A percentile compares a stretch with the other conserved stretches of the same genome.
phyloP scores from a whole-genome alignment of 2,113 vertebrate species.

The Calidris pugnax region DNA sequence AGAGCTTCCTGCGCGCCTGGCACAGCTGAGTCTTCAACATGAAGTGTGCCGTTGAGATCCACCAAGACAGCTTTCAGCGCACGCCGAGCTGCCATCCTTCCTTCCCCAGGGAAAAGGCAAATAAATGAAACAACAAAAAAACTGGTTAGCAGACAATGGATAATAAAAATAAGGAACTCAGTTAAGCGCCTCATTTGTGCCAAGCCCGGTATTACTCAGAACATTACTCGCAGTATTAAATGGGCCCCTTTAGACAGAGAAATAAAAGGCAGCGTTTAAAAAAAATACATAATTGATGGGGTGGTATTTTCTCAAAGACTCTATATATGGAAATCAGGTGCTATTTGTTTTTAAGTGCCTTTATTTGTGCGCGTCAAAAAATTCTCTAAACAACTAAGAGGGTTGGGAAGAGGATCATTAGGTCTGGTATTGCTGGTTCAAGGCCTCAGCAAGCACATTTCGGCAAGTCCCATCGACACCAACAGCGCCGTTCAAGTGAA shows the following conservation, averaged over 20 bases:
- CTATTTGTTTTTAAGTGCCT: neutral
- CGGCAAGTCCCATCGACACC: fast-evolving
- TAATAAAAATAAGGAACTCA: slow-evolving; percentile 62
- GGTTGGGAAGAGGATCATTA: neutral
- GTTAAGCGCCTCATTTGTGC: slow-evolving; percentile 14
- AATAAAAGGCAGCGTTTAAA: neutral
- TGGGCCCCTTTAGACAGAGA: neutral
- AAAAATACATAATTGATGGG: neutral
- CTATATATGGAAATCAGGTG: neutral
- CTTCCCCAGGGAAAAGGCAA: slow-evolving; percentile 34
- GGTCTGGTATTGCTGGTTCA: neutral
- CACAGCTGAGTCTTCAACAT: slow-evolving; percentile 90
- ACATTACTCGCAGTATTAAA: neutral
- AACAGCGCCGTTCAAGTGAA: neutral
- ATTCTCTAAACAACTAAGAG: neutral
- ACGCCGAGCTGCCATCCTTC: slow-evolving; percentile 83
- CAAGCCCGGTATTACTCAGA: neutral
- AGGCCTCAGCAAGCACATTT: neutral
- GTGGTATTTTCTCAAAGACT: neutral
- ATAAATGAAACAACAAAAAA: slow-evolving; percentile 58
- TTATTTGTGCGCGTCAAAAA: neutral
- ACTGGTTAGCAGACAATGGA: slow-evolving; percentile 63
- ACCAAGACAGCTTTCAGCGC: slow-evolving; percentile 91
- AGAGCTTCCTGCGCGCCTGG: slow-evolving; percentile 92
- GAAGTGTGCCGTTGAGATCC: slow-evolving; percentile 94